Conservation (phyloP, 2,113 vertebrate species). For the Amphilophus citrinellus region DNA sequence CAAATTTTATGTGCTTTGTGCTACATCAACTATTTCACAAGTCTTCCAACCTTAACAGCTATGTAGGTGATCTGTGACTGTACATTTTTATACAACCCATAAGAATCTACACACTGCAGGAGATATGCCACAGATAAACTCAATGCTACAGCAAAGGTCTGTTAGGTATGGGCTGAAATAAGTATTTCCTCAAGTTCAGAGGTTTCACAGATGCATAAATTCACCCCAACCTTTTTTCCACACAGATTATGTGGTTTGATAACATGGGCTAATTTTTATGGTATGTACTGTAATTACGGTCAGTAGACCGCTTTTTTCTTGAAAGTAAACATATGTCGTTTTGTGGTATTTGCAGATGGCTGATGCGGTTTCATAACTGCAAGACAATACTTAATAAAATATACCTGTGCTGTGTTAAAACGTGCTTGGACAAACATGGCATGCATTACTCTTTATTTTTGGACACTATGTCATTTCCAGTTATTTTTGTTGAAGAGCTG, state of each 20-base stretch:
- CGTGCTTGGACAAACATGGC: not conserved
- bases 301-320: not conserved
- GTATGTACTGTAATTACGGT: not conserved
- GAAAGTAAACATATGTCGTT: not conserved
- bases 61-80: not conserved
- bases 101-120: not conserved
- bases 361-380: not conserved
- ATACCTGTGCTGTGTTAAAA: not conserved
- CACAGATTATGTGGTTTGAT: not conserved
- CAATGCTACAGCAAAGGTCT: not conserved
- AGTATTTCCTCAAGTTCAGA: not conserved
- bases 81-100: not conserved
- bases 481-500: not conserved
- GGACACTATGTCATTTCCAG: not conserved
- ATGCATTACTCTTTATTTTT: not conserved
- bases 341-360: not conserved
- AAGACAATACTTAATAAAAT: not conserved
- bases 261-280: not conserved
- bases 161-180: not conserved
- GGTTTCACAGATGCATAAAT: not conserved
- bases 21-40: not conserved
- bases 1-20: not conserved
- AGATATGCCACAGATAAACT: not conserved
- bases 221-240: not conserved
- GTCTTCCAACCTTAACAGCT: not conserved